Percentiles rank a stretch among this genome's conserved stretches.
These are phyloP conservation scores for Trachymyrmex septentrionalis DNA, from an alignment of 1,140 invertebrate species.

Conservation along the genomic window DNA sequence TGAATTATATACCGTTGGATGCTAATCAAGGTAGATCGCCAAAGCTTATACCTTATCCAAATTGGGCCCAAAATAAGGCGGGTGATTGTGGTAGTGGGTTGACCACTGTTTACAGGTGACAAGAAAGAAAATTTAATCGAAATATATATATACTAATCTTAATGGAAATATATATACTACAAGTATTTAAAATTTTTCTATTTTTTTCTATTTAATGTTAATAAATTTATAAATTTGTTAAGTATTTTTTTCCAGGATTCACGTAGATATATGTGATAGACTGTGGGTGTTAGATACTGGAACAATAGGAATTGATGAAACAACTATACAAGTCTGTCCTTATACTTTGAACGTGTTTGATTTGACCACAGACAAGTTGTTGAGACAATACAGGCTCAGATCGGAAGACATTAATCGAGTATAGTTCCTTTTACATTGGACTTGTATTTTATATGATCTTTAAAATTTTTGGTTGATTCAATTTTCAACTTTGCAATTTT, in stretches of 20 bases:
- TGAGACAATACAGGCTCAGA: constrained; percentile 90
- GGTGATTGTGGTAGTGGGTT: constrained; percentile 91
- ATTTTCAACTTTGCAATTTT: background rate
- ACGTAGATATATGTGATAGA: constrained; percentile 91
- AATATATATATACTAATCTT: too few species aligned
- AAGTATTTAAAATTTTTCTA: background rate
- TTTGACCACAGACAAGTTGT: constrained; percentile 90
- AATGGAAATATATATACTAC: background rate
- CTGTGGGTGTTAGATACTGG: constrained; percentile 94
- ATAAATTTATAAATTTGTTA: constrained; percentile 2
- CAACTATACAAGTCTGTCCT: constrained; percentile 91
- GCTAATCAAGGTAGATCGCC: constrained; percentile 89
- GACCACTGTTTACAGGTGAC: constrained; percentile 90
- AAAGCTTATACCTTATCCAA: constrained; percentile 92
- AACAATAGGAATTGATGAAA: constrained; percentile 92
- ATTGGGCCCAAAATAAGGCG: constrained; percentile 90
- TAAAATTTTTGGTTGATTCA: background rate
- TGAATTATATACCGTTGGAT: constrained; percentile 92
- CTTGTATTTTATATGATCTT: background rate
- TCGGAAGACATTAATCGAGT: constrained; percentile 90
- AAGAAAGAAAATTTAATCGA: background rate
- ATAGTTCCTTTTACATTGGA: background rate
- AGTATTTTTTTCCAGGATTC: constrained; percentile 83
- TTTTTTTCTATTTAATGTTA: background rate
- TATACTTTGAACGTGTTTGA: constrained; percentile 92